Base-by-base conservation (phyloP, 2,888 invertebrate genomes). In the Brenthis ino region DNA sequence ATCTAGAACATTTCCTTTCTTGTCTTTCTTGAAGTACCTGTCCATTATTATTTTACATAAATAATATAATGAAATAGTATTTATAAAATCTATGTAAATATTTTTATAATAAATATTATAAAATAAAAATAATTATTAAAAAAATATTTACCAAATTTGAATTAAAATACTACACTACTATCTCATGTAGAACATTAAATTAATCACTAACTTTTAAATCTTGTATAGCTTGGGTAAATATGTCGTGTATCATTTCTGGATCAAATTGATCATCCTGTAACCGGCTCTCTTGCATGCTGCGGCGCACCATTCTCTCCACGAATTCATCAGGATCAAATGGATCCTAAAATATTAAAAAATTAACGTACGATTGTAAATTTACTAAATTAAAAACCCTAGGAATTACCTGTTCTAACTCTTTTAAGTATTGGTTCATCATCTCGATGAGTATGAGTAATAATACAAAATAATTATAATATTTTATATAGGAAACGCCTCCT, bases 271-370 rank as follows among this genome's bases (percentile, higher is more conserved):
- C 92, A 72, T 89, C 87, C 65, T 95, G 94, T 33, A 95, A 94
- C 57, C 95, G 95, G 24, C 95, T 94, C 80, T 96, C 96, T 77
- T 95, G 95, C 84, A 98, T 97, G 61, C 98, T 97, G 77, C 98
- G 95, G 96, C 99, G 98, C 53, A 99, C 99, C 81, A 99, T 94
- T 67, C 99, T 94, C 86, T 99, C 99, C 1, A 99, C 98, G 93
- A 99, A 99, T 85, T 99, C 99, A 81, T 98, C 98, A 13, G 98
- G 96, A 92, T 99, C 98, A 85, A 99, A 99, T 0, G 99, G 98
- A 83, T 99, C 99, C 98, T 99, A 79, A 67, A 89, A 86, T 53
- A 61, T n/a, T 54, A 65, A 66, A 64, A 65, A 66, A 55, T 64
- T 57, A 53, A 48, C 33, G 8, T 33, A 70, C 1, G 11, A 43